Evolutionary conservation across 2,888 invertebrate species (phyloP).

Genomic region (Clostera curtula): DNA sequence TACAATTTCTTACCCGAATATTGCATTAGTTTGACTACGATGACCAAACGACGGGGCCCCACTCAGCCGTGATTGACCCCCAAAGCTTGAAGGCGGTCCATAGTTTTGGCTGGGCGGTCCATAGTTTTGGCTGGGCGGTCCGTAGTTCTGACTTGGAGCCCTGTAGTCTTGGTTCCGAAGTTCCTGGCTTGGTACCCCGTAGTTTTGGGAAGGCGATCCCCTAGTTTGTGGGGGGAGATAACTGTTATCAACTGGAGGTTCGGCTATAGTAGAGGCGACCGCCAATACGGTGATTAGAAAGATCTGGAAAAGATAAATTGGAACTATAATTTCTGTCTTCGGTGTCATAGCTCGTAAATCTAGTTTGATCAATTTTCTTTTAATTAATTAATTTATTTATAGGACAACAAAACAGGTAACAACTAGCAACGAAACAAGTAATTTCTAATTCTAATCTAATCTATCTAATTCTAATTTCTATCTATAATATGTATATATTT

Average conservation of each 20-base stretch:
- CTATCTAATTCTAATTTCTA: too few relatives aligned
- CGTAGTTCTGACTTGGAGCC: constrained; percentile 43
- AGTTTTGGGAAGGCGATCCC: constrained; percentile 21
- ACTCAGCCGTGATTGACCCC: too few relatives aligned
- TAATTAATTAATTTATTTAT: too few relatives aligned
- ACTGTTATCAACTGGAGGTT: constrained; percentile 56
- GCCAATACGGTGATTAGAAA: constrained; percentile 31
- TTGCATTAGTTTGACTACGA: constrained; percentile 43
- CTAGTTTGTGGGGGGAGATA: constrained; percentile 52
- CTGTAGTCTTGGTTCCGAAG: constrained; percentile 32
- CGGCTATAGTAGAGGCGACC: constrained; percentile 36
- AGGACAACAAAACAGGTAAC: too few relatives aligned
- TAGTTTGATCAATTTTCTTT: too few relatives aligned
- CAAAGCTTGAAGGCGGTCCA: too few relatives aligned
- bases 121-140: constrained; percentile 20
- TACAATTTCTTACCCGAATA: constrained; percentile 39
- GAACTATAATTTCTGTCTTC: too few relatives aligned
- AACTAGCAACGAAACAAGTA: too few relatives aligned
- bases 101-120: constrained; percentile 40
- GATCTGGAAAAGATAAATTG: constrained; percentile 45
- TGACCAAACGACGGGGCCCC: too few relatives aligned
- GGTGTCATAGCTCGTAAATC: too few relatives aligned
- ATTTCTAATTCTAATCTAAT: too few relatives aligned
- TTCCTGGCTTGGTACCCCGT: constrained; percentile 59
- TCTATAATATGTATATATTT: too few relatives aligned